A percentile compares a stretch with the other conserved stretches of the same genome.
phyloP scores from a whole-genome alignment of 2,888 invertebrate genomes.

The Trissoscelio sp. region DNA sequence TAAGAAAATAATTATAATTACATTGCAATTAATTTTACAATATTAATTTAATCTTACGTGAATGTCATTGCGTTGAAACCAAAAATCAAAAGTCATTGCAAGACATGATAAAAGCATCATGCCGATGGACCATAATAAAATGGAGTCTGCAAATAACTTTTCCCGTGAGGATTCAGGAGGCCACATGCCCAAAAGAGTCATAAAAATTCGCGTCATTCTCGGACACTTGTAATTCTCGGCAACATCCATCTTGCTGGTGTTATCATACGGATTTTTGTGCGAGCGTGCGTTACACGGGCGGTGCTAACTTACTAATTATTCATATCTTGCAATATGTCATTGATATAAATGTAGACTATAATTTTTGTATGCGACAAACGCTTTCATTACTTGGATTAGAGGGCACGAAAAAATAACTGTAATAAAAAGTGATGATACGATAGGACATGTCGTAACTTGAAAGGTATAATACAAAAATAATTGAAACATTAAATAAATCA shows the following conservation, averaged over 20 bases:
- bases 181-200: conserved; percentile 74
- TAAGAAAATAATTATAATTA: conserved; percentile 1
- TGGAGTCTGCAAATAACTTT: conserved; percentile 66
- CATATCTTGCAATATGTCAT: neutral
- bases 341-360: neutral
- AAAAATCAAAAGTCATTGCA: conserved; percentile 68
- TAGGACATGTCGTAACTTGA: too few relatives aligned
- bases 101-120: conserved; percentile 66
- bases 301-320: neutral
- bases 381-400: conserved; percentile 12
- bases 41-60: conserved; percentile 58
- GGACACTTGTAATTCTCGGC: conserved; percentile 69
- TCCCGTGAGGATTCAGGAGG: conserved; percentile 64
- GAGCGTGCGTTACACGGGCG: neutral
- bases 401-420: neutral
- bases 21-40: neutral
- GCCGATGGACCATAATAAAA: conserved; percentile 65
- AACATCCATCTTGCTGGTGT: conserved; percentile 3
- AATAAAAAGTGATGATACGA: neutral
- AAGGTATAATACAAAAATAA: neutral
- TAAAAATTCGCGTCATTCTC: conserved; percentile 70
- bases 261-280: neutral
- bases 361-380: neutral
- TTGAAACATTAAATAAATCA: neutral
- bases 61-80: conserved; percentile 69